Percentiles rank a stretch among this genome's conserved stretches.
These are phyloP conservation scores for Willowsia nigromaculata DNA, from an alignment of 2,888 invertebrate species.

Conservation along the genomic window DNA sequence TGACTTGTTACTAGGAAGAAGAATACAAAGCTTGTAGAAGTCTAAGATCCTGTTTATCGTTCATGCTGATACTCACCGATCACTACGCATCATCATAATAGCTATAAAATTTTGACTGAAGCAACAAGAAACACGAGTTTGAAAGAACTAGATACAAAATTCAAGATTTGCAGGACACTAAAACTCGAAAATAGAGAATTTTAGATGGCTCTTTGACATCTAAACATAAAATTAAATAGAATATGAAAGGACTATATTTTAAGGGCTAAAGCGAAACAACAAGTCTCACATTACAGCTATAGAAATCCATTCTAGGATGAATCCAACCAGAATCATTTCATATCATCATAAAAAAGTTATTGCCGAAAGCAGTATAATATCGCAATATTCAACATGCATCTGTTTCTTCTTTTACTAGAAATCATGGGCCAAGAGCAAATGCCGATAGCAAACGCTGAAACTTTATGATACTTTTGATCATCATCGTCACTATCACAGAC, in stretches of 20 bases:
- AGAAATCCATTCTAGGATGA: neutral
- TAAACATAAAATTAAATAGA: neutral
- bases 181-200: neutral
- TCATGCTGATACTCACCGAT: neutral
- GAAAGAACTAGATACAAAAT: neutral
- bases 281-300: too few relatives aligned
- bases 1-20: neutral
- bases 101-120: neutral
- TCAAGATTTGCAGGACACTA: neutral
- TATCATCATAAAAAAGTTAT: too few relatives aligned
- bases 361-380: neutral
- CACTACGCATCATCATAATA: neutral
- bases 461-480: too few relatives aligned
- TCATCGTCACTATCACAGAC: neutral
- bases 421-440: too few relatives aligned
- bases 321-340: neutral
- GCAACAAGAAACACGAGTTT: neutral
- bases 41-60: neutral
- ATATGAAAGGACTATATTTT: too few relatives aligned
- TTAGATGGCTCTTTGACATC: constrained; percentile 14
- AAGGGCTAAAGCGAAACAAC: too few relatives aligned
- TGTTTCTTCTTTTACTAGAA: too few relatives aligned
- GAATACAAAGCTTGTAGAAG: neutral
- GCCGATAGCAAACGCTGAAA: too few relatives aligned
- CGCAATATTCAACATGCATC: too few relatives aligned